phyloP scores from a whole-genome alignment of 2,113 vertebrate species.

The Corapipo altera region DNA sequence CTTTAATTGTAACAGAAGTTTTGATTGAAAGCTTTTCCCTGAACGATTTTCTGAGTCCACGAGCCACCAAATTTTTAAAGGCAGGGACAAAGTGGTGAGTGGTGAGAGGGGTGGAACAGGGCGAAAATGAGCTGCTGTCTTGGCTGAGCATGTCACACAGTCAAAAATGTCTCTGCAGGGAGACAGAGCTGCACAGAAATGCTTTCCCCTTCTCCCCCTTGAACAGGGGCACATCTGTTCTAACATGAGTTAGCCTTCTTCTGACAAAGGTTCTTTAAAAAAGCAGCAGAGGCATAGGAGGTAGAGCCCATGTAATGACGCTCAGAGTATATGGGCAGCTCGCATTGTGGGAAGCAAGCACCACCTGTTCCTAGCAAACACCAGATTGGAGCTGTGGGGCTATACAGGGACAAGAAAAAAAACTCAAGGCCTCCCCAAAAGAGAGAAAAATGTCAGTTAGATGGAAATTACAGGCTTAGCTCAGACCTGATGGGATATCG shows the following conservation, averaged over 20 bases:
- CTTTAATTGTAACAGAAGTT: conserved; percentile 9
- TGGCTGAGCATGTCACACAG: neutral
- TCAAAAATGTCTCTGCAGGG: neutral
- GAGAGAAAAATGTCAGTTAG: neutral
- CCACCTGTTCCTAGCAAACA: conserved; percentile 51
- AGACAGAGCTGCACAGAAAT: neutral
- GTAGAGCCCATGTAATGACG: neutral
- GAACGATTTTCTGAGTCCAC: neutral
- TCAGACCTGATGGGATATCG: neutral
- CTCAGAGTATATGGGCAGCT: neutral
- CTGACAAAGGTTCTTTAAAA: conserved; percentile 8
- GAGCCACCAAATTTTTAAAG: conserved; percentile 14
- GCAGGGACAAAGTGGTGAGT: conserved; percentile 45
- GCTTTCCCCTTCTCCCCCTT: conserved; percentile 3
- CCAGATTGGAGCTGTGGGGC: conserved; percentile 53
- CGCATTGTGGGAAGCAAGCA: neutral
- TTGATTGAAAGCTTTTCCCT: conserved; percentile 58
- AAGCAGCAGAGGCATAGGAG: neutral
- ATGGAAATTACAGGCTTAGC: neutral
- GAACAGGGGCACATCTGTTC: conserved; percentile 3
- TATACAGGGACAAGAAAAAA: neutral
- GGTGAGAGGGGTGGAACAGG: conserved; percentile 11
- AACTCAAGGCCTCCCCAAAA: neutral
- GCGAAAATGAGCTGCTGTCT: conserved; percentile 16
- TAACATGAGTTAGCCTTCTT: neutral